Percentiles rank a stretch among this genome's conserved stretches.
Conservation (phyloP, 2,113 vertebrate species). For the Trichomycterus rosablanca region DNA sequence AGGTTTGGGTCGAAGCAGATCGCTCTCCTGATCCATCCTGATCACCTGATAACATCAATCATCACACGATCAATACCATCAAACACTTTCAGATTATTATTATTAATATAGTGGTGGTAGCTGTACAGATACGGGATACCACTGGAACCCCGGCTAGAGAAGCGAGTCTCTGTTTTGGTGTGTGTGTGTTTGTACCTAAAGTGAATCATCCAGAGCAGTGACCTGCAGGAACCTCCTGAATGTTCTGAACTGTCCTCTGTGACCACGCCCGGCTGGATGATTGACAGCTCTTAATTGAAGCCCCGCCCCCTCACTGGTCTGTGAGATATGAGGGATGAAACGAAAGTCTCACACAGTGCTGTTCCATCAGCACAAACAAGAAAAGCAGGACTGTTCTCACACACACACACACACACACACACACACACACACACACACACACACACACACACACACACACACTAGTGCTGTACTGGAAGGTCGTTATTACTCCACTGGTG, state of each 20-base stretch:
- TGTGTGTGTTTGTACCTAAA: not conserved
- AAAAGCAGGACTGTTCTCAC: constrained; percentile 59
- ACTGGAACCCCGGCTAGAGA: too few species aligned
- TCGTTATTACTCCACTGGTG: too few species aligned
- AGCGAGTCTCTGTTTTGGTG: too few species aligned
- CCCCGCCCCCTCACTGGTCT: constrained; percentile 52
- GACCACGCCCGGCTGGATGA: constrained; percentile 20
- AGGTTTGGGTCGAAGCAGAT: constrained; percentile 65
- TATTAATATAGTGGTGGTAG: too few species aligned
- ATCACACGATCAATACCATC: not conserved
- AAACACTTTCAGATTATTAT: too few species aligned
- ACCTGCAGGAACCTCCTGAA: too few species aligned
- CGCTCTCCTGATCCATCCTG: constrained; percentile 88
- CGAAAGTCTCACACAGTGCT: constrained; percentile 52
- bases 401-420: constrained; percentile 21
- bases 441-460: too few species aligned
- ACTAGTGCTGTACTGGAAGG: too few species aligned
- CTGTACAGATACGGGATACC: too few species aligned
- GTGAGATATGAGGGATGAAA: constrained; percentile 26
- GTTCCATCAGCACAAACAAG: constrained; percentile 56
- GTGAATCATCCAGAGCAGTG: too few species aligned
- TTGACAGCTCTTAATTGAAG: constrained; percentile 3
- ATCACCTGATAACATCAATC: constrained; percentile 16
- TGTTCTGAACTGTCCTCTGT: not conserved
- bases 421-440: too few species aligned